Conservation (phyloP, 2,113 vertebrate genomes). For the Apus apus region DNA sequence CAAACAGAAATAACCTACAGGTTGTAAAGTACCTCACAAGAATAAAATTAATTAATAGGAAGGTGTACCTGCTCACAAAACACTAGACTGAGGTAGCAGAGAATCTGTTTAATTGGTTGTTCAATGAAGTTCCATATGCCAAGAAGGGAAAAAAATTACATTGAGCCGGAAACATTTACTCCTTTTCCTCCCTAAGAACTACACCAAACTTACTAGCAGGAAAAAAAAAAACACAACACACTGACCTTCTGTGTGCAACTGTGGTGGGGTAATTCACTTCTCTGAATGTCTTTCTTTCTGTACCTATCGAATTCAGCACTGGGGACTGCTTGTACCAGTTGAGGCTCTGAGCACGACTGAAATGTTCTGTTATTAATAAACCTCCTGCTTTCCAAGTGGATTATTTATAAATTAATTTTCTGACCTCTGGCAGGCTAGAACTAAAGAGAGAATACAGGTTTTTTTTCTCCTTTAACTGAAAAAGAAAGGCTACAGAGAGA, state of each 20-base stretch:
- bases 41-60: not conserved
- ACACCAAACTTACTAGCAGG: not conserved
- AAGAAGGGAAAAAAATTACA: not conserved
- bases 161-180: not conserved
- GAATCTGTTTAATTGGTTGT: not conserved
- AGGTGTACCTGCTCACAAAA: not conserved
- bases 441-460: not conserved
- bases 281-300: not conserved
- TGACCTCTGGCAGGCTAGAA: slow-evolving; percentile 25
- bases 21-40: not conserved
- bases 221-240: not conserved
- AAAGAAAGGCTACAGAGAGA: slow-evolving; percentile 19
- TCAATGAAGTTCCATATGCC: not conserved
- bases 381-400: slow-evolving; percentile 8
- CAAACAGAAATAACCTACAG: not conserved
- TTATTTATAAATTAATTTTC: slow-evolving; percentile 39
- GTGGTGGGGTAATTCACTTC: not conserved
- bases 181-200: not conserved
- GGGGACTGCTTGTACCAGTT: not conserved
- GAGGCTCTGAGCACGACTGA: not conserved
- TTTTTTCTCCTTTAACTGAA: not conserved
- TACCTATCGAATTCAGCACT: not conserved
- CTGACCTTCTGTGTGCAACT: not conserved
- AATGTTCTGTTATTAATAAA: slow-evolving; percentile 23
- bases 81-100: not conserved